Evolutionary conservation across 2,888 invertebrate species (phyloP), one percentile per base, ranked within the genome.

Genomic region (Plebejus anna): DNA sequence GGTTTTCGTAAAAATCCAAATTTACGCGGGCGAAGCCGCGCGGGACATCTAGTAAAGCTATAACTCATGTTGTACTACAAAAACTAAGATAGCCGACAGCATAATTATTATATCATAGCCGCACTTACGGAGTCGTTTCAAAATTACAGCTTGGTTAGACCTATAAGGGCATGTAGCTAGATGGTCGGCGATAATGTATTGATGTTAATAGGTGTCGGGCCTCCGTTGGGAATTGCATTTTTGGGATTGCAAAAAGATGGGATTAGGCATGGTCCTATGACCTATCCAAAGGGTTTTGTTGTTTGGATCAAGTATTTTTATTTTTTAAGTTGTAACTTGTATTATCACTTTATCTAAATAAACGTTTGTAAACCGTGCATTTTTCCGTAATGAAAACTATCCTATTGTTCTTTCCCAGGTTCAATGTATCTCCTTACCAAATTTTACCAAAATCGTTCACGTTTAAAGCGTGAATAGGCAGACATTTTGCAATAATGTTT

Each of bases 91-190:
- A 13, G 13, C 66, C 32, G 13, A 66, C 32, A 36, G 36, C 36
- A 36, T 66, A 66, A 66, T 66, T 32, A 32, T 66, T 66, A 66
- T 66, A 66, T 66, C 66, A 66, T 66, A 66, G 66, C 4, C 13
- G 11, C 22, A 66, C 32, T 66, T 66, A 66, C 11, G 66, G 32
- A 13, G 28, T 16, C 32, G 32, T 66, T 66, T 66, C 32, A 36
- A 66, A 66, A 32, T 66, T 66, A 66, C 32, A 32, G 6, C 36
- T 13, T 32, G 66, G 66, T 66, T 13, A 13, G 66, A 32, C 32
- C 32, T 66, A 66, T 66, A 66, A 66, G 66, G 66, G 66, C 32
- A 16, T 66, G 32, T 66, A 32, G 32, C 66, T 36, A 66, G 66
- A 66, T 66, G 66, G 66, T 36, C 13, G 32, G 32, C 66, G 32